Evolutionary conservation across 2,113 vertebrate genomes (phyloP), one percentile per base, ranked within the genome.

Genomic region (Alouatta palliata): DNA sequence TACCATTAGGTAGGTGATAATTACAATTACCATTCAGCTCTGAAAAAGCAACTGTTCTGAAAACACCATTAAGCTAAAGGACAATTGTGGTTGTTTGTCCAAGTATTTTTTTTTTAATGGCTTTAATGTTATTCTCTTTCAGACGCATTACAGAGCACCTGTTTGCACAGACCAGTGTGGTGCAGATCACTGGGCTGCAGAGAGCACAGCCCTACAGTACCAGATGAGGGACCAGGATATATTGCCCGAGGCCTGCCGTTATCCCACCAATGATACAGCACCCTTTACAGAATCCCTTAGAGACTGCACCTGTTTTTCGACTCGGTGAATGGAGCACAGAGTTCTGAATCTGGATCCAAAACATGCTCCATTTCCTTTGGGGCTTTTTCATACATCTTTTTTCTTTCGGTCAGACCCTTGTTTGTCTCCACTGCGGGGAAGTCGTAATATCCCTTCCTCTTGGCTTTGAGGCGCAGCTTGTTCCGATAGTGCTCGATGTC

Each of bases 401-500:
- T 99, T 58, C 98, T 98, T 73, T 99, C 99, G 1, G 98, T 98
- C 97, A 99, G 98, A 0, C 97, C 98, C 97, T 99, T 99, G 98
- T 71, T 98, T 6, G 97, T 98, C 27, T 99, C 99, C n/a, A 98
- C 97, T 2, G 99, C 98, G 0, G 99, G 99, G 97, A 99, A 99
- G 97, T 99, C 99, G 84, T 99, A 99, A 98, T 99, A 99, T 0
- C 99, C 99, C 90, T 99, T 99, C 98, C 99, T 99, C 98, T 99
- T 99, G 70, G 99, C 99, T 98, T 99, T 99, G 96, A 99, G 99
- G 81, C 99, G 99, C 95, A 99, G 99, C 97, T 99, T 99, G 98
- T 99, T 99, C 98, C 99, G 99, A 98, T 99, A 99, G 98, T 99
- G 99, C 93, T 99, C 99, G 8, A 99, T 99, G 98, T 99, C 99